Evolutionary conservation across 2,797 vertebrate genomes (phyloP).

Genomic region (Cuniculus paca): DNA sequence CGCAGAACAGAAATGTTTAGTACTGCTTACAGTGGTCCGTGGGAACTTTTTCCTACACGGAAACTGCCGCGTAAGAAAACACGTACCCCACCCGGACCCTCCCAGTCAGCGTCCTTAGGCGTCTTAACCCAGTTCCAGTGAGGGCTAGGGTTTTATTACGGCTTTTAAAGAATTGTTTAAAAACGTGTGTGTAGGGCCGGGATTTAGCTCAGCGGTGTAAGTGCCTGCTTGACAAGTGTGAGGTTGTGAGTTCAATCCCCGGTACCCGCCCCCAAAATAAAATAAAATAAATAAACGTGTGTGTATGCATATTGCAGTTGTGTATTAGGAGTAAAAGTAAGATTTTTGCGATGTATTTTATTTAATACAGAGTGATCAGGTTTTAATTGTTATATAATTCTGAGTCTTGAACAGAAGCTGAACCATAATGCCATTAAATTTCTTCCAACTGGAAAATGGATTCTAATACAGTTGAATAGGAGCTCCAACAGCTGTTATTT

Average conservation of each 20-base stretch:
- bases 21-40: not conserved
- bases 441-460: not conserved
- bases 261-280: too few relatives aligned
- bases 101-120: not conserved
- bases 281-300: too few relatives aligned
- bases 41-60: slow-evolving; percentile 61
- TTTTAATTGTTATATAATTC: slow-evolving; percentile 42
- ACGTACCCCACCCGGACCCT: not conserved
- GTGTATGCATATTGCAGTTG: not conserved
- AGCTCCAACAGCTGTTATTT: not conserved
- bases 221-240: too few relatives aligned
- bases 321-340: not conserved
- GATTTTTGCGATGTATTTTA: not conserved
- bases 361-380: not conserved
- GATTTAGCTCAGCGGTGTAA: too few relatives aligned
- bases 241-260: too few relatives aligned
- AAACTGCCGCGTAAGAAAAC: not conserved
- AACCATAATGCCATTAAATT: not conserved
- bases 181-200: too few relatives aligned
- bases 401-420: not conserved
- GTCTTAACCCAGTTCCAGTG: not conserved
- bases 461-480: not conserved
- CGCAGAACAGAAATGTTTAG: not conserved
- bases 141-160: not conserved
- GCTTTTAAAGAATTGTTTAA: not conserved